Conservation (phyloP, 1,140 invertebrate genomes). For the Drosophila lini region DNA sequence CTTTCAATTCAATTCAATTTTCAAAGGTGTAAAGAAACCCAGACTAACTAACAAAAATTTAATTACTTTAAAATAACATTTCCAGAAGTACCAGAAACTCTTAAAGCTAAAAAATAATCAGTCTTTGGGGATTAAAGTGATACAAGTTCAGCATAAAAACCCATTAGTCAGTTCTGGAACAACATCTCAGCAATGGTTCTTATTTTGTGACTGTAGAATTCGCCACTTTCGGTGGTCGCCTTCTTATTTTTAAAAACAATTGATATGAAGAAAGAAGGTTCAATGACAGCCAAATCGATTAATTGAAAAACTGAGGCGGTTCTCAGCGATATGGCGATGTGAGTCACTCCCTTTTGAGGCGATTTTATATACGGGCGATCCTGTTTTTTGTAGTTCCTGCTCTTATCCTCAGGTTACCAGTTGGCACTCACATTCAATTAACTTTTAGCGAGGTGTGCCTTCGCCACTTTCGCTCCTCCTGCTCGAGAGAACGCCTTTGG, state of each 20-base stretch:
- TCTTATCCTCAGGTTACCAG: conserved; percentile 31
- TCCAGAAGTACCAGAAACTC: too few relatives aligned
- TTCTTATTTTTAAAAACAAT: conserved; percentile 12
- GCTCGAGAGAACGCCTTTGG: conserved; percentile 27
- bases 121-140: neutral
- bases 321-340: conserved; percentile 24
- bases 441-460: conserved; percentile 41
- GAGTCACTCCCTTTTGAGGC: conserved; percentile 27
- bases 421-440: conserved; percentile 44
- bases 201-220: conserved; percentile 5
- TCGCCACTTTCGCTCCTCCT: conserved; percentile 11
- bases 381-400: conserved; percentile 21
- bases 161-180: neutral
- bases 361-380: conserved; percentile 10
- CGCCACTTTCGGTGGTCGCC: neutral
- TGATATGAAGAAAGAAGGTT: conserved; percentile 44
- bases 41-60: neutral
- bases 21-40: neutral
- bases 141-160: neutral
- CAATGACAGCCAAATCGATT: conserved; percentile 53
- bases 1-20: too few relatives aligned
- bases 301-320: conserved; percentile 22
- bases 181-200: neutral
- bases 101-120: neutral
- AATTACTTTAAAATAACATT: neutral